Evolutionary conservation across 1,140 invertebrate species (phyloP).

Genomic region (Leptonema lineaticorne): DNA sequence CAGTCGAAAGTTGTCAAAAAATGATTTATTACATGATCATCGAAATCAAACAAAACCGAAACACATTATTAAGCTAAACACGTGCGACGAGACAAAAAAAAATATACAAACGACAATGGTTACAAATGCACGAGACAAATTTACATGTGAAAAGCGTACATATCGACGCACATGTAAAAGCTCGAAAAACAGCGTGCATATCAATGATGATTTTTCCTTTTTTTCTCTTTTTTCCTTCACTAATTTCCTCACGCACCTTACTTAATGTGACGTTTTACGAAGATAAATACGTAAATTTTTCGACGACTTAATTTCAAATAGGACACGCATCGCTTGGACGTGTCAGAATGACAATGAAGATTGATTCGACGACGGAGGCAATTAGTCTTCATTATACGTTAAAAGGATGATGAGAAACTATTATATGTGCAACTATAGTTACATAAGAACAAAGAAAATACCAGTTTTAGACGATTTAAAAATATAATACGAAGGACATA

Average conservation of each 20-base stretch:
- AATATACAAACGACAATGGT: neutral
- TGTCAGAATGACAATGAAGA: neutral
- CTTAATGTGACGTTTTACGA: neutral
- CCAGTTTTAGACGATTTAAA: too few species aligned
- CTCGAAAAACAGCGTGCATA: neutral
- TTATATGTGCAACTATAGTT: too few species aligned
- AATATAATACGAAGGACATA: too few species aligned
- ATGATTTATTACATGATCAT: too few species aligned
- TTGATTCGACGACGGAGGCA: neutral
- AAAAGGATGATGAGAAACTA: too few species aligned
- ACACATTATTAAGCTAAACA: neutral
- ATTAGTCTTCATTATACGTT: neutral
- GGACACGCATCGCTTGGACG: too few species aligned
- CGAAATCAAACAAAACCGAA: too few species aligned
- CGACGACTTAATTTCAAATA: too few species aligned
- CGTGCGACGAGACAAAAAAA: neutral
- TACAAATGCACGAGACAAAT: neutral
- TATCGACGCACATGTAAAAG: slow-evolving; percentile 1
- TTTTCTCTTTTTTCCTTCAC: neutral
- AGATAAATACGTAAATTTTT: neutral
- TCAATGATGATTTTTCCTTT: neutral
- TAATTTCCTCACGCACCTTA: neutral
- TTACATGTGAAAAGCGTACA: slow-evolving; percentile 6
- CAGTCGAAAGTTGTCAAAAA: too few species aligned
- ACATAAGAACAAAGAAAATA: too few species aligned